phyloP scores from a whole-genome alignment of 2,888 invertebrate genomes.

The Pteria penguin region DNA sequence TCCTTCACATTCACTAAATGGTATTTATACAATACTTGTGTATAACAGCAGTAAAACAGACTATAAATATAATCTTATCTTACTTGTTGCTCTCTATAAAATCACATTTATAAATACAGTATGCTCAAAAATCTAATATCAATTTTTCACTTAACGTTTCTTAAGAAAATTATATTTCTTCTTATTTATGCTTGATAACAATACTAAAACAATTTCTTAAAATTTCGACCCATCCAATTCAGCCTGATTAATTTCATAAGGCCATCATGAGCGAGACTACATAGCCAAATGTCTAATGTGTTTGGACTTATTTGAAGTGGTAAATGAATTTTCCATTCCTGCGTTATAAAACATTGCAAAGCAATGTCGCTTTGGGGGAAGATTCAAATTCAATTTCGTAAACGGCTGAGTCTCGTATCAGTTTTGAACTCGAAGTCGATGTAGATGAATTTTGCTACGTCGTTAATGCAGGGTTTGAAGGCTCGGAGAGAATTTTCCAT shows the following conservation, averaged over 20 bases:
- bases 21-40: too few relatives aligned
- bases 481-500: constrained; percentile 65
- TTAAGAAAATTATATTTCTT: constrained; percentile 61
- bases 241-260: constrained; percentile 72
- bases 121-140: constrained; percentile 20
- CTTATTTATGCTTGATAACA: constrained; percentile 53
- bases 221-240: constrained; percentile 64
- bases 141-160: constrained; percentile 22
- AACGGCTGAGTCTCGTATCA: constrained; percentile 60
- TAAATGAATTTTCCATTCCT: constrained; percentile 61
- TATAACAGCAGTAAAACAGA: too few relatives aligned
- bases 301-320: constrained; percentile 63
- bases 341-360: constrained; percentile 53
- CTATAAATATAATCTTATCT: too few relatives aligned
- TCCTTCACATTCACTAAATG: too few relatives aligned
- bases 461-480: constrained; percentile 54
- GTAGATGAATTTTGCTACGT: constrained; percentile 61
- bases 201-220: constrained; percentile 75
- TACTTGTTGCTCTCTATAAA: too few relatives aligned
- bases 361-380: constrained; percentile 57
- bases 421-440: constrained; percentile 48
- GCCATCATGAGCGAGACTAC: constrained; percentile 59
- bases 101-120: not conserved
- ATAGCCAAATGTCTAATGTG: constrained; percentile 72
- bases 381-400: constrained; percentile 72